Base-by-base conservation (phyloP, 2,113 vertebrate genomes). In the Micronisus gabar region DNA sequence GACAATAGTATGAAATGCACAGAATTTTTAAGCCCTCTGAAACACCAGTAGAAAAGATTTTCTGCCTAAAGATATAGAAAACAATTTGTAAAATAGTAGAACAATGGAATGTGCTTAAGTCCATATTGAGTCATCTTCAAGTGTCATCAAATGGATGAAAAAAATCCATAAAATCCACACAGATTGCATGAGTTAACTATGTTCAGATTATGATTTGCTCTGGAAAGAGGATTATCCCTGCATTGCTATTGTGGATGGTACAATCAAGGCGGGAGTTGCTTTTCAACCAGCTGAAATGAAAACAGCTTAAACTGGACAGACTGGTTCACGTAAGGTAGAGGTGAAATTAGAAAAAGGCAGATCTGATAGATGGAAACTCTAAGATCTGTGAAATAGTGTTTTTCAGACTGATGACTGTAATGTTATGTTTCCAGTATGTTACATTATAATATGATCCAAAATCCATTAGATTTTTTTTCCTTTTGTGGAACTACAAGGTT, bases 131-230 rank as follows among this genome's bases (percentile, higher is more conserved):
- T 93, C 83, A 92, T 87, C n/a, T 81, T 63, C n/a, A 95, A 96
- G 96, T 84, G 86, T 94, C n/a, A 94, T 65, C 66, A 95, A 96
- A 95, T 80, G 52, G 55, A 93, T 65, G 72, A 86, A 97, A 93
- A 93, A 90, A 96, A 88, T 76, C n/a, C 56, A 65, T 81, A 91
- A 91, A 91, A 96, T 81, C 90, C 74, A 91, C 75, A 76, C 66
- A 90, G 93, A 80, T 67, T 97, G 83, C 70, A 94, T 5, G 66
- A 91, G 62, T 96, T 94, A 98, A 95, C 84, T 48, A 68, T 63
- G 40, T 90, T 95, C 91, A 81, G 83, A 90, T 96, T 96, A 93
- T 96, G 68, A 96, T 96, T 97, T 98, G 78, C 81, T 71, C 52
- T 89, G 65, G 45, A 95, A 97, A 85, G 82, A 94, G 45, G 65